phyloP scores from a whole-genome alignment of 2,797 vertebrate species.

The Apodemus agrarius region DNA sequence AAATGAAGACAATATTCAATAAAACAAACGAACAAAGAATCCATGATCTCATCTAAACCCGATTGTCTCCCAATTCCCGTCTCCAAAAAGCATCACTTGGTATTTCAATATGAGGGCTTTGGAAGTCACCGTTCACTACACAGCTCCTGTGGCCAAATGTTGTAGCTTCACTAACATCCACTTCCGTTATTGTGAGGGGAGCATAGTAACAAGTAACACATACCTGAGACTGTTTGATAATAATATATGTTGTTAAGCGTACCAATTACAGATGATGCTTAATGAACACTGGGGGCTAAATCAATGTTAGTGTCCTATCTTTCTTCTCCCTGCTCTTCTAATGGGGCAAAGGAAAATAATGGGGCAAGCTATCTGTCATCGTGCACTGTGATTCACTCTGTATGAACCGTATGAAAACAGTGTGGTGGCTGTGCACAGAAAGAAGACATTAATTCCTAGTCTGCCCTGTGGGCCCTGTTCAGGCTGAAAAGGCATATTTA shows the following conservation, averaged over 20 bases:
- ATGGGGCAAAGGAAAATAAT: not conserved
- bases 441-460: constrained; percentile 28
- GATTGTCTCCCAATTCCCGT: not conserved
- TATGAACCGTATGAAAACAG: not conserved
- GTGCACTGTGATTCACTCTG: not conserved
- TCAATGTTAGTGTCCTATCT: not conserved
- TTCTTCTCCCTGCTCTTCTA: not conserved
- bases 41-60: not conserved
- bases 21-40: too few relatives aligned
- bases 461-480: not conserved
- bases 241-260: not conserved
- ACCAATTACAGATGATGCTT: not conserved
- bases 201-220: not conserved
- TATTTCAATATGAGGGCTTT: not conserved
- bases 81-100: not conserved
- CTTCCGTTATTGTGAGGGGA: not conserved
- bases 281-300: not conserved
- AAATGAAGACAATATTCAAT: too few relatives aligned
- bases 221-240: constrained; percentile 8
- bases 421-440: not conserved
- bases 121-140: not conserved
- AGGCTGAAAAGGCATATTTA: not conserved
- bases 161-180: not conserved
- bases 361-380: not conserved
- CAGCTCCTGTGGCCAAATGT: not conserved